Conservation (phyloP, 2,888 invertebrate genomes). For the Automeris io region DNA sequence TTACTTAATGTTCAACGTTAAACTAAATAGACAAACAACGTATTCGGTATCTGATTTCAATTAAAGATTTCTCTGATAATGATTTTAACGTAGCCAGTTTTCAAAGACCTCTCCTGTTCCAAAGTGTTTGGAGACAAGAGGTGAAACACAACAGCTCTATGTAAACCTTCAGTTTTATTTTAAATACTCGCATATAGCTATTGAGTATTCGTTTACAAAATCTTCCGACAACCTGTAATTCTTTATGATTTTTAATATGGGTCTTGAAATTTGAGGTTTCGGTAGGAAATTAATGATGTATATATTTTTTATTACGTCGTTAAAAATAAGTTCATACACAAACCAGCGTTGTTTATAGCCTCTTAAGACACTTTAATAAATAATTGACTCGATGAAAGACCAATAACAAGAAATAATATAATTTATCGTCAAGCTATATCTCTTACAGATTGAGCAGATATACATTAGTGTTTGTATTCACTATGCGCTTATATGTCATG, state of each 20-base stretch:
- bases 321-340: neutral
- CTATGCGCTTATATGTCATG: too few species aligned
- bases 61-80: slow-evolving; percentile 43
- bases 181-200: slow-evolving; percentile 23
- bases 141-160: slow-evolving; percentile 17
- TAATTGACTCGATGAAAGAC: too few species aligned
- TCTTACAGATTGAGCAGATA: too few species aligned
- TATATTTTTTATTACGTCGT: neutral
- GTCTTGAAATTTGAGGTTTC: slow-evolving; percentile 8
- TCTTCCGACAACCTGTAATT: slow-evolving; percentile 23
- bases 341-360: too few species aligned
- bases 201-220: slow-evolving; percentile 20
- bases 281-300: neutral
- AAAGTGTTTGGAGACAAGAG: slow-evolving; percentile 14
- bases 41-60: slow-evolving; percentile 49
- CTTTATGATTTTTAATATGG: slow-evolving; percentile 31
- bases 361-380: too few species aligned
- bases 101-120: slow-evolving; percentile 15
- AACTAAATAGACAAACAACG: slow-evolving; percentile 13
- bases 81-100: slow-evolving; percentile 26
- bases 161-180: slow-evolving; percentile 24
- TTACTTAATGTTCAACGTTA: slow-evolving; percentile 9
- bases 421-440: too few species aligned
- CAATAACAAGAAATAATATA: too few species aligned
- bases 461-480: too few species aligned